Evolutionary conservation across 2,113 vertebrate species (phyloP).

Genomic region (Mellivora capensis): DNA sequence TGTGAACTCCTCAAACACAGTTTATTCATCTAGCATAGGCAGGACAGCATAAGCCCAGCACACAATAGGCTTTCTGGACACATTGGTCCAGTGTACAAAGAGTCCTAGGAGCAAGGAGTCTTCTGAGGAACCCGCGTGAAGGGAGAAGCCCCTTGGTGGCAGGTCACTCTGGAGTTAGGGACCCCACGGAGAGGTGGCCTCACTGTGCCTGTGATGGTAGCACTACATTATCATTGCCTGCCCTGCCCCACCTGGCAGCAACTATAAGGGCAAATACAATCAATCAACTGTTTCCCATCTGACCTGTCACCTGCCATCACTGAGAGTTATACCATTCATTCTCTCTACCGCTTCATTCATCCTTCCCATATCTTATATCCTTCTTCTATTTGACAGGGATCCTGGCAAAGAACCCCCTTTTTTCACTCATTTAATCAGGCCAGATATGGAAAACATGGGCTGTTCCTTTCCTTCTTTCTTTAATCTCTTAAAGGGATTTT

Average conservation of each 20-base stretch:
- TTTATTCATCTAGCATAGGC: background rate
- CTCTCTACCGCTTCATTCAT: too few species aligned
- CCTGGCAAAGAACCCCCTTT: too few species aligned
- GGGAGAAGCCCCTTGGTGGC: fast-evolving
- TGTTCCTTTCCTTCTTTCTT: background rate
- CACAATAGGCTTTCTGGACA: constrained; percentile 24
- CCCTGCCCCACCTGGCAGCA: background rate
- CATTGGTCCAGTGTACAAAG: background rate
- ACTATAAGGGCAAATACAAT: fast-evolving
- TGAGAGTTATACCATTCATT: background rate
- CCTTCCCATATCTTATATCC: too few species aligned
- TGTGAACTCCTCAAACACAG: background rate
- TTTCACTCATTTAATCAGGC: background rate
- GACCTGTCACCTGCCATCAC: too few species aligned
- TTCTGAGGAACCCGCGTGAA: too few species aligned
- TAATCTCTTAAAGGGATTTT: background rate
- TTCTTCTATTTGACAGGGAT: background rate
- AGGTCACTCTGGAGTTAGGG: fast-evolving
- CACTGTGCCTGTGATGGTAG: fast-evolving
- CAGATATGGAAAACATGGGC: fast-evolving
- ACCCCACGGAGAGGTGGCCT: too few species aligned
- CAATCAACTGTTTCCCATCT: fast-evolving
- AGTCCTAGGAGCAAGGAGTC: fast-evolving
- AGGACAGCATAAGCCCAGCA: fast-evolving
- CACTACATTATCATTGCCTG: fast-evolving